Conservation (phyloP, 2,113 vertebrate genomes). For the Talpa occidentalis region DNA sequence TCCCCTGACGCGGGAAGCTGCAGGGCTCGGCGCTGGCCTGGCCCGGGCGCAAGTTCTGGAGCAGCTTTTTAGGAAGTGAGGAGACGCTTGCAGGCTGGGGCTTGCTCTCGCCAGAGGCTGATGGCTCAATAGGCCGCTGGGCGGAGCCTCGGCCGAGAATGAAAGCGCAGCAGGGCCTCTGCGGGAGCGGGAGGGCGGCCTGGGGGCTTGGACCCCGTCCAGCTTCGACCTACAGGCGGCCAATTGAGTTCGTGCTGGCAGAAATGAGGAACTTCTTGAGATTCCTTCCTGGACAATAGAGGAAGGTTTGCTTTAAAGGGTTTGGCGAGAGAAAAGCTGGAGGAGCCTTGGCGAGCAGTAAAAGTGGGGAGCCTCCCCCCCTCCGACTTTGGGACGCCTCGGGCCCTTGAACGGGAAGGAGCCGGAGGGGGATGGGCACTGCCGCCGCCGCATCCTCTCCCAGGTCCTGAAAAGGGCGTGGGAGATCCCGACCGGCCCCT, state of each 20-base stretch:
- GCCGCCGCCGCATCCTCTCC: background rate
- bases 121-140: constrained; percentile 48
- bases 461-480: background rate
- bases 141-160: background rate
- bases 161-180: background rate
- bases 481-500: accelerated
- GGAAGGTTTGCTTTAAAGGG: background rate
- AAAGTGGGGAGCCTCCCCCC: background rate
- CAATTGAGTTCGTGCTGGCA: constrained; percentile 43
- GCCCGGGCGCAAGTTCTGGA: background rate
- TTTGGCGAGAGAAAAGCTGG: background rate
- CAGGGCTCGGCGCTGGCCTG: background rate
- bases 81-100: background rate
- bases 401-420: background rate
- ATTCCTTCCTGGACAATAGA: constrained; percentile 5
- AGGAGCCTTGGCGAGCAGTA: background rate
- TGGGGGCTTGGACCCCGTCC: background rate
- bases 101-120: constrained; percentile 10
- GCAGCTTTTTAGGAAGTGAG: constrained; percentile 34
- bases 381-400: background rate
- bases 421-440: too few relatives aligned
- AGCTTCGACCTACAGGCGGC: background rate
- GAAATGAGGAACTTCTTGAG: constrained; percentile 6
- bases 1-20: background rate
- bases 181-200: background rate